Percentiles rank a stretch among this genome's conserved stretches.
phyloP scores from a whole-genome alignment of 1,140 invertebrate genomes.

The Lordiphosa stackelbergi region DNA sequence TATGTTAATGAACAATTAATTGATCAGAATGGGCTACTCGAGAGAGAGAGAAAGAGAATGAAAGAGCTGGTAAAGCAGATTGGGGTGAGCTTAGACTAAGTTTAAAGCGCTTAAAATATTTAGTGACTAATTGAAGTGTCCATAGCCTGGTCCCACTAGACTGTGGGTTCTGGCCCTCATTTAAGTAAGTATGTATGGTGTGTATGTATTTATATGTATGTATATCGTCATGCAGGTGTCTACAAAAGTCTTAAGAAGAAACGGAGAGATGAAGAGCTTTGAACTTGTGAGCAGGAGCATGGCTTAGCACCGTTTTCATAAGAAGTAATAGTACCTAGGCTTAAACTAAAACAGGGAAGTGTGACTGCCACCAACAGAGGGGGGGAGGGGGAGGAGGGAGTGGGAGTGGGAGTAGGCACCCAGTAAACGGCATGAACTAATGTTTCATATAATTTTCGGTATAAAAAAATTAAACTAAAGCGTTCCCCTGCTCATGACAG shows the following conservation, averaged over 20 bases:
- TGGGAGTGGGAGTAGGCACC: slow-evolving; percentile 17
- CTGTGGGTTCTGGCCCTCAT: neutral
- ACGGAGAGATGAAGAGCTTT: slow-evolving; percentile 5
- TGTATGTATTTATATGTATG: slow-evolving; percentile 33
- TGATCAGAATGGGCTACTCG: neutral
- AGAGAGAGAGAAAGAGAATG: neutral
- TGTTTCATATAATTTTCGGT: slow-evolving; percentile 27
- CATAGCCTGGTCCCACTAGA: slow-evolving; percentile 1
- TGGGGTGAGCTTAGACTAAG: slow-evolving; percentile 57
- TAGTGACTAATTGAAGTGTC: slow-evolving; percentile 72
- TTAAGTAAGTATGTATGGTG: slow-evolving; percentile 10
- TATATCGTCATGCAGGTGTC: slow-evolving; percentile 6
- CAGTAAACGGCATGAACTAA: slow-evolving; percentile 33
- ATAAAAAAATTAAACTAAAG: slow-evolving; percentile 60
- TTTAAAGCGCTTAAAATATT: slow-evolving; percentile 71
- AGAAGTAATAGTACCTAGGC: slow-evolving; percentile 13
- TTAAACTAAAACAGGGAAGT: slow-evolving; percentile 52
- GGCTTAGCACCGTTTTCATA: slow-evolving; percentile 53
- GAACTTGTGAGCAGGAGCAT: slow-evolving; percentile 26
- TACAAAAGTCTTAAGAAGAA: slow-evolving; percentile 2
- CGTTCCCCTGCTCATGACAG: slow-evolving; percentile 52
- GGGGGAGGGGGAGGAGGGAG: neutral
- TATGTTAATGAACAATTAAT: slow-evolving; percentile 4
- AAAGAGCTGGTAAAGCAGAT: neutral
- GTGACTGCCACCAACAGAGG: slow-evolving; percentile 50